These are phyloP conservation scores for Macrophya alboannulata DNA, from an alignment of 2,888 invertebrate species.

Conservation along the genomic window DNA sequence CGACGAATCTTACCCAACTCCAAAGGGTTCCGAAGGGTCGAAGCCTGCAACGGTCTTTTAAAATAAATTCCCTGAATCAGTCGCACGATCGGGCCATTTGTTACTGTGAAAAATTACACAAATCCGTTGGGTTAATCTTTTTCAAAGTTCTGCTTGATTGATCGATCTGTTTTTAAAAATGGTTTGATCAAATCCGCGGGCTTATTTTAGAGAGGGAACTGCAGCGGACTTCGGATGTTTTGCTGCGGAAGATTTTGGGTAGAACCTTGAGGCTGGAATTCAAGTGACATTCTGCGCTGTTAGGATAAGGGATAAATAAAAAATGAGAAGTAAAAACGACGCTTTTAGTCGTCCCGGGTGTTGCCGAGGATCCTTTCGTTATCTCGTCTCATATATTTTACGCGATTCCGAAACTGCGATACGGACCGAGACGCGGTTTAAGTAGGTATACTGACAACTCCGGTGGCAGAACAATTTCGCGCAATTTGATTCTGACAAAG, in stretches of 20 bases:
- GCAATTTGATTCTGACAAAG: slow-evolving; percentile 15
- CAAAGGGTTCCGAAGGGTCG: slow-evolving; percentile 41
- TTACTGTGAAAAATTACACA: background rate
- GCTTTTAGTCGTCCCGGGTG: slow-evolving; percentile 42
- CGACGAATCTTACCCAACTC: background rate
- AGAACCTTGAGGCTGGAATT: background rate
- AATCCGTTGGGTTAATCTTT: background rate
- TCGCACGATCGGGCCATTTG: background rate
- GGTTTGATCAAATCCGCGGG: background rate
- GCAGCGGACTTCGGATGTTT: background rate
- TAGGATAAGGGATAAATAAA: slow-evolving; percentile 30
- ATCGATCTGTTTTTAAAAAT: slow-evolving; percentile 2
- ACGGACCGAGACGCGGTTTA: background rate
- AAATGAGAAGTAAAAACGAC: slow-evolving; percentile 36
- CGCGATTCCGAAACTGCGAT: background rate
- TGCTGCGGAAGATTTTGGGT: background rate
- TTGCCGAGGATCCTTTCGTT: slow-evolving; percentile 5
- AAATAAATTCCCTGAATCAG: background rate
- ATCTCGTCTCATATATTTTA: slow-evolving; percentile 49
- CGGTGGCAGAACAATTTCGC: slow-evolving; percentile 26
- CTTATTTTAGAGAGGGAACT: background rate
- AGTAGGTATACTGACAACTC: background rate
- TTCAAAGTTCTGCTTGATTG: background rate
- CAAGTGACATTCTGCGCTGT: slow-evolving; percentile 5
- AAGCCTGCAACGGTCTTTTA: too few species aligned